Conservation (phyloP, 1,140 invertebrate species). For the Monochamus saltuarius region DNA sequence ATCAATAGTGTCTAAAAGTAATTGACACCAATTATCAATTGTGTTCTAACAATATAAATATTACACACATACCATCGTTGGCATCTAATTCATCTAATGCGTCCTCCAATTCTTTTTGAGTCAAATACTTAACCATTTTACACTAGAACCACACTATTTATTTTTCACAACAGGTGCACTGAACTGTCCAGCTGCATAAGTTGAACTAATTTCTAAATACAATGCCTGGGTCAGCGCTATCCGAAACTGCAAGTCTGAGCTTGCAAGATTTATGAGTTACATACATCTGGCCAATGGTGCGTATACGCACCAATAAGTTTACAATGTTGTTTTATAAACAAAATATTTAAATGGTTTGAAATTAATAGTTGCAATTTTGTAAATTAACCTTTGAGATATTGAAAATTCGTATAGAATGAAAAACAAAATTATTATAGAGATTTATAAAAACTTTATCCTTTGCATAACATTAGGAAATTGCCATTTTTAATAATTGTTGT, state of each 20-base stretch:
- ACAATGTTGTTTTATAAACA: no score
- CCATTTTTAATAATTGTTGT: no score
- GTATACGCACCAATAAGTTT: slow-evolving; percentile 10
- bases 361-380: no score
- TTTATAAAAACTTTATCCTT: no score
- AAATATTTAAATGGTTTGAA: no score
- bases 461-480: no score
- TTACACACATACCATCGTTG: slow-evolving; percentile 5
- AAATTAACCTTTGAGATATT: no score
- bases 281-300: slow-evolving; percentile 8
- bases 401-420: no score
- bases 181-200: slow-evolving; percentile 15
- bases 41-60: slow-evolving; percentile 7
- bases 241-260: slow-evolving; percentile 5
- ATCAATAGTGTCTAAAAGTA: slow-evolving; percentile 21
- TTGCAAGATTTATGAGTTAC: slow-evolving; percentile 7
- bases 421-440: no score
- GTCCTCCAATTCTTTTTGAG: slow-evolving; percentile 24
- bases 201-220: slow-evolving; percentile 22
- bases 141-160: slow-evolving; percentile 10
- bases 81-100: slow-evolving; percentile 16
- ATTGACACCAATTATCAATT: slow-evolving; percentile 5
- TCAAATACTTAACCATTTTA: slow-evolving; percentile 20
- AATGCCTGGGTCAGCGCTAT: background rate
- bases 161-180: slow-evolving; percentile 9